Evolutionary conservation across 2,888 invertebrate species (phyloP).

Genomic region (Torymus tubicola): DNA sequence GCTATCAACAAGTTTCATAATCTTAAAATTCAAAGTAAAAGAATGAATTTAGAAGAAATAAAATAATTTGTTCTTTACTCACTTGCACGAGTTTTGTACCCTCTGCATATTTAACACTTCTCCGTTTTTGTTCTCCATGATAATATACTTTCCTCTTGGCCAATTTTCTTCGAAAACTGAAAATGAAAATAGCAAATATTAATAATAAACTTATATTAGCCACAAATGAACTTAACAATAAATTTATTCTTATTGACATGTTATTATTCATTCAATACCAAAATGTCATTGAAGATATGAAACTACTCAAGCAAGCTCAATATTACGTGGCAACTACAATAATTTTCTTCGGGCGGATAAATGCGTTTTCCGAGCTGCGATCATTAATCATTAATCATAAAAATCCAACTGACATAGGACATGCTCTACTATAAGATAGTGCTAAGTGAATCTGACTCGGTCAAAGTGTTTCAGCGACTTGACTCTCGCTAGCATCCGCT

Average conservation of each 20-base stretch:
- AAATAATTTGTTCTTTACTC: constrained; percentile 45
- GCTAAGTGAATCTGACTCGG: constrained; percentile 12
- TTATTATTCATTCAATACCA: neutral
- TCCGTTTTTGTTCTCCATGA: constrained; percentile 68
- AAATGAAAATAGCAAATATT: constrained; percentile 2
- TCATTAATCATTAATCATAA: too few relatives aligned
- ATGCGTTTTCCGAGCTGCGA: too few relatives aligned
- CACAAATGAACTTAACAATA: too few relatives aligned
- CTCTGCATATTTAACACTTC: constrained; percentile 69
- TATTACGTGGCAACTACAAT: neutral
- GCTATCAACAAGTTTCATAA: too few relatives aligned
- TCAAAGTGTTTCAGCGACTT: constrained; percentile 16
- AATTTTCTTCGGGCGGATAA: too few relatives aligned
- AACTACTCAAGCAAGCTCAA: constrained; percentile 4
- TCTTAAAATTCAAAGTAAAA: constrained; percentile 10
- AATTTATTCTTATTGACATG: neutral
- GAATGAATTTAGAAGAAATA: neutral
- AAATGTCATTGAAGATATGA: too few relatives aligned
- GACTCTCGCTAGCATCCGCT: neutral
- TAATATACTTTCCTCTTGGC: neutral
- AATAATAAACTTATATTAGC: too few relatives aligned
- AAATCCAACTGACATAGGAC: neutral
- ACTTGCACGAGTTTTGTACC: constrained; percentile 67
- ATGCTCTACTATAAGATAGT: neutral
- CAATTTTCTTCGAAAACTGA: constrained; percentile 8